Evolutionary conservation across 2,797 vertebrate species (phyloP).

Genomic region (Saxicola maurus): DNA sequence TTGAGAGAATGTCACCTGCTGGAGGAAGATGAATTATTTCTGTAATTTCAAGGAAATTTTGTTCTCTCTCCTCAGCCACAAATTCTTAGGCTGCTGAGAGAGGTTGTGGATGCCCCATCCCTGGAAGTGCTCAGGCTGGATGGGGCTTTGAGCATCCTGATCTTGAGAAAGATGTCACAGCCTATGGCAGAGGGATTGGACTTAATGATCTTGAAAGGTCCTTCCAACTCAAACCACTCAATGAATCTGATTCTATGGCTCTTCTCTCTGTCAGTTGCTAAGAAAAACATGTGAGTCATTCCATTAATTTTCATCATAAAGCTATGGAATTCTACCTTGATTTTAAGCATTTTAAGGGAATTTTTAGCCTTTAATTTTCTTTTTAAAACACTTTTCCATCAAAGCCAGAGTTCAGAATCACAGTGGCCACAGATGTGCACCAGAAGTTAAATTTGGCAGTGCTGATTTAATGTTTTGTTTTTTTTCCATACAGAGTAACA

Average conservation of each 20-base stretch:
- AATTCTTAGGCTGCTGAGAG: neutral
- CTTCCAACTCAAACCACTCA: neutral
- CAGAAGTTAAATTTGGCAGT: neutral
- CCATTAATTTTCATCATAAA: neutral
- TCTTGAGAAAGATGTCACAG: neutral
- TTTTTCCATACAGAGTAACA: neutral
- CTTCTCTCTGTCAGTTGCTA: neutral
- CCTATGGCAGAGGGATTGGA: neutral
- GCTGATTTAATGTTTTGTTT: neutral
- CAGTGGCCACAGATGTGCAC: fast-evolving
- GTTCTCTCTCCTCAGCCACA: neutral
- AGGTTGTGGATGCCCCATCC: neutral
- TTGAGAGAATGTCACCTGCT: neutral
- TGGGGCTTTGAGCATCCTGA: neutral
- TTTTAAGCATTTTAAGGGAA: neutral
- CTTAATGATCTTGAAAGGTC: neutral
- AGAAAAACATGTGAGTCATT: neutral
- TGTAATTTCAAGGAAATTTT: neutral
- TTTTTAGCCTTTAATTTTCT: neutral
- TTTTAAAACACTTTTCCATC: neutral
- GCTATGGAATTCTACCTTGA: neutral
- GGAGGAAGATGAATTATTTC: neutral
- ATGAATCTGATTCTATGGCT: neutral
- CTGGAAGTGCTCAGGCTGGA: neutral
- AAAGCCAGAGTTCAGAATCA: neutral